Base-by-base conservation (phyloP, 2,888 invertebrate species). In the Leptarthrus brevirostris region DNA sequence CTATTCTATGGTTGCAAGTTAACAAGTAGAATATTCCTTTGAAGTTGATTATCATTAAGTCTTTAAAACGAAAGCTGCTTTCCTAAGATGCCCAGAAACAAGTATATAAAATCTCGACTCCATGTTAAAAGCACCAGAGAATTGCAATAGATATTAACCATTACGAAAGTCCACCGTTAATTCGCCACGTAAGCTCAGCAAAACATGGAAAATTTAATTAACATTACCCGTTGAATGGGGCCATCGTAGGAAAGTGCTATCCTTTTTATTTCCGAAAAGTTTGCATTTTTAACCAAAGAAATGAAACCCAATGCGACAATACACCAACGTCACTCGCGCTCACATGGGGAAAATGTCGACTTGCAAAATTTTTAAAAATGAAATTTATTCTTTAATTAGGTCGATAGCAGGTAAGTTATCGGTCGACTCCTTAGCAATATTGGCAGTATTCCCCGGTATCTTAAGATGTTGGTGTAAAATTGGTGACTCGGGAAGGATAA, bases 401-500 rank as follows among this genome's bases (percentile, higher is more conserved):
- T 40, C 40, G n/a, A 30, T 40, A 40, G 8, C n/a, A 40, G 6
- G 40, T 12, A 40, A 40, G n/a, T 12, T 40, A 40, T 40, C n/a
- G 40, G n/a, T 40, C n/a, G 40, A 0, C 8, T 12, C 3, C n/a
- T 40, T 12, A 40, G 12, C 40, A 30, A 30, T 30, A 8, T 30
- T 30, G 4, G n/a, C 30, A 30, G 4, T 8, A 12, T 40, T n/a
- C 3, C 40, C 8, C 40, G n/a, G n/a, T 5, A n/a, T 40, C 40
- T 40, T 40, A 40, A 12, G 40, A 40, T 40, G 6, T 40, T n/a
- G n/a, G 8, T 40, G 8, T 47, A 44, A n/a, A 64, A 64, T 44
- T 36, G 26, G 64, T 64, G 24, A 26, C 44, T 20, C 1, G 64
- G 64, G 44, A 47, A 22, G 26, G n/a, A 24, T 36, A 58, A 16